These are phyloP conservation scores for Pipra filicauda DNA, from an alignment of 2,113 vertebrate species.

Conservation along the genomic window DNA sequence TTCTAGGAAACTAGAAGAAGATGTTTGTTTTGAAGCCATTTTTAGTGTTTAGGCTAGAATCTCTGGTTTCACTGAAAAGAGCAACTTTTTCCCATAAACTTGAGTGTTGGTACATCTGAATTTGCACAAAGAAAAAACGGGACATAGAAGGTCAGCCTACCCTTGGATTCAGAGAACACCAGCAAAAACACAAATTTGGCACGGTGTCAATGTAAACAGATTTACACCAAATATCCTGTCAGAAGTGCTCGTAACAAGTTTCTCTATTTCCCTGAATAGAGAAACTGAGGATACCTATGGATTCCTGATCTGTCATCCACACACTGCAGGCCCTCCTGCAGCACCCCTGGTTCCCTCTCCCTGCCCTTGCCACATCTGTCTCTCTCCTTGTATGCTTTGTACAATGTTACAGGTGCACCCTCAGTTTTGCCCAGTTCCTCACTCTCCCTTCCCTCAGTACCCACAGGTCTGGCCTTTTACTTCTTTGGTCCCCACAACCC, in stretches of 20 bases:
- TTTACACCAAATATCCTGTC: neutral
- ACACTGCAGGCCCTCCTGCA: neutral
- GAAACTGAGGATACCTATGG: neutral
- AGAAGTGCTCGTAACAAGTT: neutral
- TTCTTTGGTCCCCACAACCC: neutral
- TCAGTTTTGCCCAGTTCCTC: neutral
- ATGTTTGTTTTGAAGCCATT: neutral
- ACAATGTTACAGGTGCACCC: neutral
- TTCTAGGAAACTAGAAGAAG: neutral
- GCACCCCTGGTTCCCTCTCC: neutral
- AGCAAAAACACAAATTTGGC: slow-evolving; percentile 38
- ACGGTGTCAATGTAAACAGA: slow-evolving; percentile 49
- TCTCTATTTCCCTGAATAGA: neutral
- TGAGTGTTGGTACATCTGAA: neutral
- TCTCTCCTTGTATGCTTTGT: neutral
- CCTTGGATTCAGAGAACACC: slow-evolving; percentile 3
- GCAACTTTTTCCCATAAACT: neutral
- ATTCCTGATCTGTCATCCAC: neutral
- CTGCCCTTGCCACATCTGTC: neutral
- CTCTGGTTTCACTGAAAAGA: neutral
- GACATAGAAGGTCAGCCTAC: slow-evolving; percentile 38
- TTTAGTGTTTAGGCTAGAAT: neutral
- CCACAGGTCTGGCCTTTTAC: neutral
- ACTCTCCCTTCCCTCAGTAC: neutral
- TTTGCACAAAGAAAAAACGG: neutral